A percentile compares a stretch with the other conserved stretches of the same genome.
Evolutionary conservation across 2,888 invertebrate genomes (phyloP).

Genomic region (Drosophila niveifrons): DNA sequence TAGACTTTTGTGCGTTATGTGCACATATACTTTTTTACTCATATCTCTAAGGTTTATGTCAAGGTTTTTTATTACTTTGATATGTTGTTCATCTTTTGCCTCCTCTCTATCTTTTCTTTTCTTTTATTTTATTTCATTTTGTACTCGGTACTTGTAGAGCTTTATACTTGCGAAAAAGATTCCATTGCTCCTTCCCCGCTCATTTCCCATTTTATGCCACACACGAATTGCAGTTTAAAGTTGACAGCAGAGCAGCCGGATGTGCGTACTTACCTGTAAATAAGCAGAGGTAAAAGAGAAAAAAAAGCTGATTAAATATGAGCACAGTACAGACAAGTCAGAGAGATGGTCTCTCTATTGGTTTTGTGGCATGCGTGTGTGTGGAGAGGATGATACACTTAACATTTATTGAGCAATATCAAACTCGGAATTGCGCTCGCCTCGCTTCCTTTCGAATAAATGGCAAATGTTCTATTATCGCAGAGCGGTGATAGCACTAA

Average conservation of each 20-base stretch:
- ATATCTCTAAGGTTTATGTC: slow-evolving; percentile 79
- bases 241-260: slow-evolving; percentile 60
- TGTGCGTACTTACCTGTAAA: slow-evolving; percentile 73
- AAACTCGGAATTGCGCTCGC: slow-evolving; percentile 54
- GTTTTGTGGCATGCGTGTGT: slow-evolving; percentile 3
- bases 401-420: slow-evolving; percentile 68
- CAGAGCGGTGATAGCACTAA: slow-evolving; percentile 44
- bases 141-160: slow-evolving; percentile 40
- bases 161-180: slow-evolving; percentile 49
- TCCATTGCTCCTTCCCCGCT: slow-evolving; percentile 1
- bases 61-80: slow-evolving; percentile 70
- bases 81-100: slow-evolving; percentile 41
- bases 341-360: not conserved
- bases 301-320: slow-evolving; percentile 72
- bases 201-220: slow-evolving; percentile 35
- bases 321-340: slow-evolving; percentile 12
- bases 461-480: slow-evolving; percentile 63
- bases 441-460: slow-evolving; percentile 54
- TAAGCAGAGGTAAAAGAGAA: slow-evolving; percentile 54
- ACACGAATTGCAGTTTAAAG: slow-evolving; percentile 70
- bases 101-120: not conserved
- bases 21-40: slow-evolving; percentile 65
- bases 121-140: slow-evolving; percentile 25
- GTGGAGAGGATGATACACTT: slow-evolving; percentile 52
- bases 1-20: slow-evolving; percentile 68